Evolutionary conservation across 1,140 invertebrate genomes (phyloP).

Genomic region (Wasmannia auropunctata): DNA sequence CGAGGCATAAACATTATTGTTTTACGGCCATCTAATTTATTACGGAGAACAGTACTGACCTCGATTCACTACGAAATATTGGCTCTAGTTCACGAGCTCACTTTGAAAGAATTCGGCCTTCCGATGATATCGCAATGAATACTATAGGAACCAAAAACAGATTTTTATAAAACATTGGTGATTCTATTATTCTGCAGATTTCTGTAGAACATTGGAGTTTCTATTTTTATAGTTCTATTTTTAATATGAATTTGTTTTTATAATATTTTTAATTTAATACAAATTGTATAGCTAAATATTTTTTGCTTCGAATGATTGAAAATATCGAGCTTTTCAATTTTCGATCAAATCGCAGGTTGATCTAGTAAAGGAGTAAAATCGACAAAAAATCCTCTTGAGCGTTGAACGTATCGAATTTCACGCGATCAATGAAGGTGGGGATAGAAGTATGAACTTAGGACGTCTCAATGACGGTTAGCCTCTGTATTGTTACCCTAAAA

Average conservation of each 20-base stretch:
- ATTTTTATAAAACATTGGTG: background rate
- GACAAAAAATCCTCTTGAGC: background rate
- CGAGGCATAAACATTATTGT: conserved; percentile 83
- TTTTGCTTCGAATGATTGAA: background rate
- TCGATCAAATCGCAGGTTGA: background rate
- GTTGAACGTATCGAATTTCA: conserved; percentile 47
- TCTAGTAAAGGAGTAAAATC: background rate
- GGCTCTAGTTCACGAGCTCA: conserved; percentile 38
- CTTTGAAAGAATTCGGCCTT: conserved; percentile 56
- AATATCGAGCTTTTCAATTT: conserved; percentile 53
- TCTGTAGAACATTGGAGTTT: background rate
- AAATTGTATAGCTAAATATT: background rate
- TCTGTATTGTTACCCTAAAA: conserved; percentile 62
- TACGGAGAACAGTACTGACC: conserved; percentile 41
- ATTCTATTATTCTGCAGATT: no score
- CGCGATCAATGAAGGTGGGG: conserved; percentile 42
- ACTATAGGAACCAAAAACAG: conserved; percentile 43
- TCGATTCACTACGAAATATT: conserved; percentile 26
- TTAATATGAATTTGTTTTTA: background rate
- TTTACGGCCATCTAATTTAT: conserved; percentile 70
- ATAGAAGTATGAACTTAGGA: conserved; percentile 16
- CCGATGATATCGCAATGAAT: background rate
- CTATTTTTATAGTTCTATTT: no score
- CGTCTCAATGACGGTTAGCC: conserved; percentile 50
- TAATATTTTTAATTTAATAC: background rate